Conservation (phyloP, 1,140 invertebrate species). For the Lordiphosa collinella region DNA sequence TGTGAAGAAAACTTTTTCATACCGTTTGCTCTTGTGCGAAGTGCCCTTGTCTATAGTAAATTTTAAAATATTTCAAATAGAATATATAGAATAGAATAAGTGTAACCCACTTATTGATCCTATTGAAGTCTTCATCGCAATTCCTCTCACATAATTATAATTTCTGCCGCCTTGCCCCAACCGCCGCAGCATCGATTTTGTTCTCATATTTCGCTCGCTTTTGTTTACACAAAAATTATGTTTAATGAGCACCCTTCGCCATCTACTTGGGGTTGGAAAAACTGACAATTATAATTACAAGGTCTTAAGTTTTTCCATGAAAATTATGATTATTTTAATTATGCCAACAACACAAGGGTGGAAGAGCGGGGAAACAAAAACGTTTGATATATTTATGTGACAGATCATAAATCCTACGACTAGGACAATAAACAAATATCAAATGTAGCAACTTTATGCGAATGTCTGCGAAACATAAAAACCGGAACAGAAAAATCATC, state of each 20-base stretch:
- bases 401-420: slow-evolving; percentile 67
- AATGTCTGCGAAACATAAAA: slow-evolving; percentile 43
- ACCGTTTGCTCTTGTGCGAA: too few species aligned
- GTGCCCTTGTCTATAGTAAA: too few species aligned
- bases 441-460: slow-evolving; percentile 33
- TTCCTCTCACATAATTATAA: slow-evolving; percentile 26
- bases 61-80: too few species aligned
- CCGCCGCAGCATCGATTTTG: slow-evolving; percentile 59
- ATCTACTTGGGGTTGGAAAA: slow-evolving; percentile 51
- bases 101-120: not conserved
- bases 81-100: too few species aligned
- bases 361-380: slow-evolving; percentile 27
- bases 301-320: slow-evolving; percentile 74
- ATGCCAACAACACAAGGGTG: slow-evolving; percentile 31
- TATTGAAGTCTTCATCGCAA: slow-evolving; percentile 12
- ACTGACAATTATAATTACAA: slow-evolving; percentile 78
- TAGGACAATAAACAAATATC: slow-evolving; percentile 49
- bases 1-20: too few species aligned
- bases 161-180: slow-evolving; percentile 25
- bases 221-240: slow-evolving; percentile 77
- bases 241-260: slow-evolving; percentile 64
- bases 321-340: slow-evolving; percentile 74
- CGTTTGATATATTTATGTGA: slow-evolving; percentile 59
- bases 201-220: slow-evolving; percentile 65
- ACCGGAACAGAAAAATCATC: slow-evolving; percentile 35